phyloP scores from a whole-genome alignment of 2,113 vertebrate genomes.

The Bagarius yarrelli region DNA sequence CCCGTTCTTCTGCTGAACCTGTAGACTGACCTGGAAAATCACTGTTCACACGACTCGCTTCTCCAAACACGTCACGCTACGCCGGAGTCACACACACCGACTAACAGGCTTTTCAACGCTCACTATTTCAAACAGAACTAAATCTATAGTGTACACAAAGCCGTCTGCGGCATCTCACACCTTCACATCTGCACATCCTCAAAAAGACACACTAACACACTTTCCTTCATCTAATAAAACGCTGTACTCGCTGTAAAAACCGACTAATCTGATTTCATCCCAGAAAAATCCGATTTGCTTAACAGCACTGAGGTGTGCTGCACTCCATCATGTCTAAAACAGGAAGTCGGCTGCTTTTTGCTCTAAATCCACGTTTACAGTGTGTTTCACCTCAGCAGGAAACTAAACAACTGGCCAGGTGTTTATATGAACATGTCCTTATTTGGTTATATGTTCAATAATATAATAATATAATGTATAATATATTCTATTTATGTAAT shows the following conservation, averaged over 20 bases:
- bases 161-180: slow-evolving; percentile 16
- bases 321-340: not conserved
- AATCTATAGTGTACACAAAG: slow-evolving; percentile 15
- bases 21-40: not conserved
- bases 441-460: not conserved
- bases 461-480: not conserved
- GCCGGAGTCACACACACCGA: slow-evolving; percentile 7
- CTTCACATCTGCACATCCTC: slow-evolving; percentile 44
- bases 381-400: not conserved
- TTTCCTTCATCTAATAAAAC: slow-evolving; percentile 33
- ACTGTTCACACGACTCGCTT: not conserved
- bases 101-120: slow-evolving; percentile 28
- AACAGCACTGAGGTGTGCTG: not conserved
- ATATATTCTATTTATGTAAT: not conserved
- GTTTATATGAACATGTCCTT: not conserved
- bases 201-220: not conserved
- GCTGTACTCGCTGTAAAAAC: not conserved
- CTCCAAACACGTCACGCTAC: slow-evolving; percentile 27
- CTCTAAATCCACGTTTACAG: not conserved
- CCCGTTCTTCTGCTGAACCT: slow-evolving; percentile 13
- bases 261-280: slow-evolving; percentile 18
- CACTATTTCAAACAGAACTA: slow-evolving; percentile 45
- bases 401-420: not conserved
- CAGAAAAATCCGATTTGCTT: not conserved
- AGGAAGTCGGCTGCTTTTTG: not conserved